Conservation (phyloP, 2,888 invertebrate genomes). For the Ypsolopha sequella region DNA sequence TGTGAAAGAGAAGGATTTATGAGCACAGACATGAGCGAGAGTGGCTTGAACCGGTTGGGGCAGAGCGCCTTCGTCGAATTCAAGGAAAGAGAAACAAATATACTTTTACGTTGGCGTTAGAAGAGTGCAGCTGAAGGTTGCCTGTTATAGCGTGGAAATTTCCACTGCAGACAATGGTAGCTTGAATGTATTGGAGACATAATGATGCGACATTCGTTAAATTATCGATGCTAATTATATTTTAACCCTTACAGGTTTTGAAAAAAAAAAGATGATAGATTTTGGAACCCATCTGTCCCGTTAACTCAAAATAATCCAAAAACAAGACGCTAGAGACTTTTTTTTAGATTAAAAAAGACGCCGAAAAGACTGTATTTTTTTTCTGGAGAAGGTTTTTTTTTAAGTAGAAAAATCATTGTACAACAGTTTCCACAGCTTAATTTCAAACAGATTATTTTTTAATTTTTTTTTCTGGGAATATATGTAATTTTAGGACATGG, state of each 20-base stretch:
- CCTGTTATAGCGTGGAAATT: slow-evolving; percentile 67
- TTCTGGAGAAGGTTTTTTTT: too few relatives aligned
- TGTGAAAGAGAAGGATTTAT: slow-evolving; percentile 46
- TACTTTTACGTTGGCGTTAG: slow-evolving; percentile 23
- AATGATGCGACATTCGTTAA: slow-evolving; percentile 20
- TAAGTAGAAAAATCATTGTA: too few relatives aligned
- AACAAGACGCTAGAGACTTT: too few relatives aligned
- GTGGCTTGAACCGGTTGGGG: slow-evolving; percentile 45
- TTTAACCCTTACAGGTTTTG: slow-evolving; percentile 5
- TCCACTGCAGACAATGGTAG: slow-evolving; percentile 69
- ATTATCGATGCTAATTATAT: neutral
- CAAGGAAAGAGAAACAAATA: slow-evolving; percentile 29
- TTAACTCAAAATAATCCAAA: too few relatives aligned
- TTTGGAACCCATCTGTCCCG: too few relatives aligned
- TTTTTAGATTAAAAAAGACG: too few relatives aligned
- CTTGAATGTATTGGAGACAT: slow-evolving; percentile 42
- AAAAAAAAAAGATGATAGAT: slow-evolving; percentile 4
- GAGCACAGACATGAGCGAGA: slow-evolving; percentile 24
- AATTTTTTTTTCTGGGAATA: too few relatives aligned
- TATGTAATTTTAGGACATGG: too few relatives aligned
- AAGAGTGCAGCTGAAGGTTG: slow-evolving; percentile 48
- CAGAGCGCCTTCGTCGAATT: slow-evolving; percentile 63
- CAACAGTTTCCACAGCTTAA: too few relatives aligned
- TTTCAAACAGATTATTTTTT: too few relatives aligned
- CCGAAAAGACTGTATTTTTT: too few relatives aligned